Evolutionary conservation across 2,888 invertebrate genomes (phyloP).

Genomic region (Mechanitis mazaeus): DNA sequence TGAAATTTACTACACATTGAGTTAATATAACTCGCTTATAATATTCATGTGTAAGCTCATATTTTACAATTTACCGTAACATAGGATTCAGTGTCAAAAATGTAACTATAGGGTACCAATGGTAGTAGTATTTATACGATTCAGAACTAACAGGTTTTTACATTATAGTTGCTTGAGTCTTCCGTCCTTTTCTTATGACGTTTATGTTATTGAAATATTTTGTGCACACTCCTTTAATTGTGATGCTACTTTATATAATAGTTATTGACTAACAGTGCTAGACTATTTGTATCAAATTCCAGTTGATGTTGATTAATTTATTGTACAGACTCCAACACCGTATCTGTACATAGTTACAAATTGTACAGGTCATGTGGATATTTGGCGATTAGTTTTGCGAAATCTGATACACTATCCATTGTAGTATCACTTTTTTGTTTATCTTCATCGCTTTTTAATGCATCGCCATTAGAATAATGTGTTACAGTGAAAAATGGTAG

Average conservation of each 20-base stretch:
- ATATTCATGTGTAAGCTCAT: slow-evolving; percentile 34
- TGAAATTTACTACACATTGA: slow-evolving; percentile 23
- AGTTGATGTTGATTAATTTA: slow-evolving; percentile 22
- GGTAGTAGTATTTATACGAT: slow-evolving; percentile 47
- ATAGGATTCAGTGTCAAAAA: slow-evolving; percentile 65
- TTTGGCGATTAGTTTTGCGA: slow-evolving; percentile 73
- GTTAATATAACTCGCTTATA: slow-evolving; percentile 28
- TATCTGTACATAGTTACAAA: slow-evolving; percentile 62
- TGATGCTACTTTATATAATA: not conserved
- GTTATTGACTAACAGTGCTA: slow-evolving; percentile 44
- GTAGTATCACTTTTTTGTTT: slow-evolving; percentile 52
- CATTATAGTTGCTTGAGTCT: slow-evolving; percentile 65
- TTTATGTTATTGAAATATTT: slow-evolving; percentile 25
- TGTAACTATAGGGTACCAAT: slow-evolving; percentile 69
- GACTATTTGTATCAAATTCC: slow-evolving; percentile 32
- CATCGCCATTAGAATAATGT: slow-evolving; percentile 52
- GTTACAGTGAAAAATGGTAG: slow-evolving; percentile 73
- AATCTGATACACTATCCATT: slow-evolving; percentile 48
- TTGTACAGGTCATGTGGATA: slow-evolving; percentile 77
- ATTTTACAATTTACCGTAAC: slow-evolving; percentile 39
- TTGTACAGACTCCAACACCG: slow-evolving; percentile 44
- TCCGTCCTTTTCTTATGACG: slow-evolving; percentile 67
- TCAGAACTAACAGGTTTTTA: slow-evolving; percentile 48
- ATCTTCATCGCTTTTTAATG: slow-evolving; percentile 48
- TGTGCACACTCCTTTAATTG: slow-evolving; percentile 8